Percentiles rank a stretch among this genome's conserved stretches.
phyloP scores from a whole-genome alignment of 2,113 vertebrate species.

The Strigops habroptila region DNA sequence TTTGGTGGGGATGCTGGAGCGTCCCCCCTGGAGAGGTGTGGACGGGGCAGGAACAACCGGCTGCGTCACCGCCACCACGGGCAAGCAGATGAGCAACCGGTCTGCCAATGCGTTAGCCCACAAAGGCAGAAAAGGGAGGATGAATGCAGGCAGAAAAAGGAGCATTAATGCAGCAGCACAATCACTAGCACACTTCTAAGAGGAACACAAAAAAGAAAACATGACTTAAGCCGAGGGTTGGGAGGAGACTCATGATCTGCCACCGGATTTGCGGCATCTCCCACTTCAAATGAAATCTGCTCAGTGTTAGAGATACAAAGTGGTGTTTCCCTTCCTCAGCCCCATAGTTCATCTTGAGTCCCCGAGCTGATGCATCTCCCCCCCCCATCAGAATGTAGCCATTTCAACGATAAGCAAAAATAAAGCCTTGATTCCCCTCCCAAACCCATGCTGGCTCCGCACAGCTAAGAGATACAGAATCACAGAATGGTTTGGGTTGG shows the following conservation, averaged over 20 bases:
- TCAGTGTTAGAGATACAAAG: rapidly evolving
- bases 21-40: not conserved
- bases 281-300: not conserved
- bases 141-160: not conserved
- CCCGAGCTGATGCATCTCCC: not conserved
- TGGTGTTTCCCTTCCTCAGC: not conserved
- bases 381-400: rapidly evolving
- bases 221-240: rapidly evolving
- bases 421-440: not conserved
- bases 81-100: not conserved
- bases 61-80: not conserved
- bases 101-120: not conserved
- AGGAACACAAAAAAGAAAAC: not conserved
- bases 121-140: not conserved
- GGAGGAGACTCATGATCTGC: not conserved
- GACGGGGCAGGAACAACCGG: not conserved
- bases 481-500: not conserved
- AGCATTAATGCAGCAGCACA: not conserved
- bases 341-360: not conserved
- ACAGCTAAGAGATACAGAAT: not conserved
- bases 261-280: not conserved
- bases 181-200: not conserved
- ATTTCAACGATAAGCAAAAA: not conserved
- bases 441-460: rapidly evolving
- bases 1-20: not conserved